Conservation (phyloP, 1,140 invertebrate species). For the Papilio polytes region DNA sequence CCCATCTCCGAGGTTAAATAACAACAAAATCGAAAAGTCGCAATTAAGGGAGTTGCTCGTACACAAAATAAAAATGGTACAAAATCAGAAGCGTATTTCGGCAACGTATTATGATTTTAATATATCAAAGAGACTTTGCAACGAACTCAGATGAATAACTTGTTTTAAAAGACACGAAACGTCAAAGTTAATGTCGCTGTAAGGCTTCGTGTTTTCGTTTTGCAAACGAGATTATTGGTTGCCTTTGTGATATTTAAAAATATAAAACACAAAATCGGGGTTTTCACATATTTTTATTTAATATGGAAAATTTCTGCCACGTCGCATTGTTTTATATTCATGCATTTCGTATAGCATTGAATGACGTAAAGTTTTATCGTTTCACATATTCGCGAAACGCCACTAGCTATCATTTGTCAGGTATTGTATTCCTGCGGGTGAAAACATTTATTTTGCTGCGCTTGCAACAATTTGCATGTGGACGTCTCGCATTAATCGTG, state of each 20-base stretch:
- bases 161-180: constrained; percentile 26
- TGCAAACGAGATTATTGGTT: constrained; percentile 18
- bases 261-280: not conserved
- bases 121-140: constrained; percentile 27
- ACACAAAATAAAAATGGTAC: constrained; percentile 16
- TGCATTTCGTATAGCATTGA: constrained; percentile 44
- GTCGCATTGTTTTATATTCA: constrained; percentile 37
- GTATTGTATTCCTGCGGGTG: constrained; percentile 65
- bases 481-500: constrained; percentile 66
- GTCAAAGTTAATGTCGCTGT: constrained; percentile 25
- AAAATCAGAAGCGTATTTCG: constrained; percentile 25
- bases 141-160: constrained; percentile 22
- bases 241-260: constrained; percentile 22
- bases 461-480: constrained; percentile 69
- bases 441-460: constrained; percentile 70
- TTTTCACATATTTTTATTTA: constrained; percentile 4
- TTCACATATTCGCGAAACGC: constrained; percentile 72
- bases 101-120: constrained; percentile 31
- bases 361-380: constrained; percentile 67
- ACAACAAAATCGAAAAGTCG: not conserved
- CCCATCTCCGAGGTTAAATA: not conserved
- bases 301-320: not conserved
- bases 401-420: constrained; percentile 77
- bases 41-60: constrained; percentile 20
- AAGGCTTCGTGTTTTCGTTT: constrained; percentile 1